Evolutionary conservation across 2,888 invertebrate species (phyloP).

Genomic region (Caradrina kadenii): DNA sequence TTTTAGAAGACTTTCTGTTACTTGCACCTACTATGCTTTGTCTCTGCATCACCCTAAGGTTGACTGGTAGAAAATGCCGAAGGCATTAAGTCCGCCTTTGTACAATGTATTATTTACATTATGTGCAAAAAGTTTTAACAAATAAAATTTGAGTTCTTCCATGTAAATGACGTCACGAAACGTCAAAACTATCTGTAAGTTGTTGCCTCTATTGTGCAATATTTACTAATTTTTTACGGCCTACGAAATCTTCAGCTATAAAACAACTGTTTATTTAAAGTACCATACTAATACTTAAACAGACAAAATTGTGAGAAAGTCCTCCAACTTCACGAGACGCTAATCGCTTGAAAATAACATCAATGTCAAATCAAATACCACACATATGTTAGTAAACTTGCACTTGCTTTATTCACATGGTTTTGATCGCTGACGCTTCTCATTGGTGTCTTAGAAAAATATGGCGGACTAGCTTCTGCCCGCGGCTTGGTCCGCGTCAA

Average conservation of each 20-base stretch:
- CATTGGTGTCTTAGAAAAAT: no score
- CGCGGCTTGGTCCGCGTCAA: no score
- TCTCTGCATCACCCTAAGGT: no score
- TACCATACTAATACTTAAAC: not conserved
- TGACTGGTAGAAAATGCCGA: no score
- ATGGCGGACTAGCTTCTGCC: no score
- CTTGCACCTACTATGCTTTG: no score
- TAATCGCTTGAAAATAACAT: slow-evolving; percentile 5
- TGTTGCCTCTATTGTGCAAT: not conserved
- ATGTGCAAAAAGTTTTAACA: no score
- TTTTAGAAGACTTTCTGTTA: no score
- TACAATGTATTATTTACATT: no score
- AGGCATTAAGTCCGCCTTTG: no score
- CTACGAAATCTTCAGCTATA: not conserved
- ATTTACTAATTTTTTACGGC: slow-evolving; percentile 5
- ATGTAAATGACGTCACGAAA: not conserved
- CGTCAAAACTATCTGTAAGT: not conserved
- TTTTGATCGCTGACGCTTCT: no score
- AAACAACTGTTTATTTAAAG: slow-evolving; percentile 3
- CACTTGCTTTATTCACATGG: not conserved
- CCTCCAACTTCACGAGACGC: slow-evolving; percentile 17
- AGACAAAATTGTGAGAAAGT: slow-evolving; percentile 35
- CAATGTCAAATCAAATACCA: slow-evolving; percentile 29
- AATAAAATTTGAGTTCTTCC: no score
- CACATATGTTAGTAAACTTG: not conserved